These are phyloP conservation scores for Oenanthe melanoleuca DNA, from an alignment of 2,113 vertebrate genomes.

Conservation along the genomic window DNA sequence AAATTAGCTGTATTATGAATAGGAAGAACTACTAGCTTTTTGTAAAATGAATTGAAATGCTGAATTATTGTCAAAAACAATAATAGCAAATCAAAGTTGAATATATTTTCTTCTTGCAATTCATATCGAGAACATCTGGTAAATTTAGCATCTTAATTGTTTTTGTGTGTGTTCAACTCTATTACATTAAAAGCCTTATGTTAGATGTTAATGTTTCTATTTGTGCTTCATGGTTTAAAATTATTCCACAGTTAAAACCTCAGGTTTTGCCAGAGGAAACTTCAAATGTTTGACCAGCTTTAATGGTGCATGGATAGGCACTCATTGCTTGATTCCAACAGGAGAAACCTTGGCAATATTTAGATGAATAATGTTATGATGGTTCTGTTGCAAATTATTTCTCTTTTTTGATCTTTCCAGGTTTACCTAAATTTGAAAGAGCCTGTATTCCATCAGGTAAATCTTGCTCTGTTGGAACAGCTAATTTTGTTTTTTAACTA, in stretches of 20 bases:
- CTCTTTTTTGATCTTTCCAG: constrained; percentile 72
- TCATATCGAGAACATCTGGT: rapidly evolving
- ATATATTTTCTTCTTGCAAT: background rate
- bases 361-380: background rate
- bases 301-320: background rate
- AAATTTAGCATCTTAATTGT: background rate
- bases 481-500: background rate
- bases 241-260: background rate
- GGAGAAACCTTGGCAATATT: background rate
- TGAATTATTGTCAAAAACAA: background rate
- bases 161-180: background rate
- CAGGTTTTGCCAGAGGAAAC: background rate
- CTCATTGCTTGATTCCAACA: background rate
- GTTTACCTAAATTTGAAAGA: constrained; percentile 95
- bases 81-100: background rate
- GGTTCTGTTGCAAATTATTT: background rate
- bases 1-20: background rate
- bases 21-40: background rate
- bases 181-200: background rate
- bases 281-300: background rate
- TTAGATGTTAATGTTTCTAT: background rate
- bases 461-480: background rate
- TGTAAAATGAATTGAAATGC: background rate
- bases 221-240: background rate
- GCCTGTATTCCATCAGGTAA: constrained; percentile 97